phyloP scores from a whole-genome alignment of 2,888 invertebrate species.

The Rhogogaster chlorosoma region DNA sequence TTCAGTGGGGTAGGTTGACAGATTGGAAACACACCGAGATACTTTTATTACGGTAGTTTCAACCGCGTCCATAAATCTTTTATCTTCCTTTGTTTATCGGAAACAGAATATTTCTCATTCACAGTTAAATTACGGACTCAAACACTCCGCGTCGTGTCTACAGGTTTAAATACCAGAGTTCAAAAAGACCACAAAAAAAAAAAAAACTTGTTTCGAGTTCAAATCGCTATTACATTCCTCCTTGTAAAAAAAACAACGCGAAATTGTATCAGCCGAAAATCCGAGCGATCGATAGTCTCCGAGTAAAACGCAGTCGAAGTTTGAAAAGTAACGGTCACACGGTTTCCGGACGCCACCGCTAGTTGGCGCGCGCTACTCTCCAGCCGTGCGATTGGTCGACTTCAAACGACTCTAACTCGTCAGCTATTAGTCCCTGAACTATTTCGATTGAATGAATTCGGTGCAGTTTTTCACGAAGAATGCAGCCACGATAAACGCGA shows the following conservation, averaged over 20 bases:
- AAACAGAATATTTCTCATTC: constrained; percentile 66
- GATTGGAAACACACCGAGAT: constrained; percentile 71
- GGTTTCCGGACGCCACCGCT: background rate
- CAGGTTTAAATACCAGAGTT: background rate
- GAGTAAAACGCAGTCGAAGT: background rate
- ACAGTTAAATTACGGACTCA: constrained; percentile 62
- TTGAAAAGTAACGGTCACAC: background rate
- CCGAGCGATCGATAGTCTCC: background rate
- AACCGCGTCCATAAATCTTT: constrained; percentile 67
- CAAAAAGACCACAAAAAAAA: background rate
- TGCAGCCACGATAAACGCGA: background rate
- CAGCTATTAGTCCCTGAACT: background rate
- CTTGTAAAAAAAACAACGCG: background rate
- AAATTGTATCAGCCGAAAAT: background rate
- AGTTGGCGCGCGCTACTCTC: background rate
- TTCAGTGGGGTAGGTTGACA: constrained; percentile 61
- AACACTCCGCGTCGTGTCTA: background rate
- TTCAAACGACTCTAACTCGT: background rate
- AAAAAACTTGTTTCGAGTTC: background rate
- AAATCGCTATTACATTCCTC: background rate
- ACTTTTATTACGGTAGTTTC: constrained; percentile 71
- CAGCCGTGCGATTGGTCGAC: background rate
- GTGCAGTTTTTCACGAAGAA: background rate
- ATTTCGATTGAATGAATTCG: background rate
- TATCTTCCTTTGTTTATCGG: constrained; percentile 68